phyloP scores from a whole-genome alignment of 2,113 vertebrate genomes.

The Phoxinus phoxinus region DNA sequence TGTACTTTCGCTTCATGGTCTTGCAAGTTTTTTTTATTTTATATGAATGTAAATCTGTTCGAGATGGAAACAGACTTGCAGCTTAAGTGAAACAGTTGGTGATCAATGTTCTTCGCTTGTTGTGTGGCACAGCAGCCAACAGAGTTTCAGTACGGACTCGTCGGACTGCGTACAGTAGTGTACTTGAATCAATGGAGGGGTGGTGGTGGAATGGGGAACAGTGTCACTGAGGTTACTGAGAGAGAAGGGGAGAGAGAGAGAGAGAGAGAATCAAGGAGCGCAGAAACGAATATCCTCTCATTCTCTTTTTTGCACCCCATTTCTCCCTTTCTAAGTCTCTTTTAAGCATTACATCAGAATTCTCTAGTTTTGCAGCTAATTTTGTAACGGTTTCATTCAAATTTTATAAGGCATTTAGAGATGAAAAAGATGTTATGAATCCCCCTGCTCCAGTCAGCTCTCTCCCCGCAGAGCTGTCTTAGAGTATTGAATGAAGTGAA shows the following conservation, averaged over 20 bases:
- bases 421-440: constrained; percentile 44
- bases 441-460: constrained; percentile 17
- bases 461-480: constrained; percentile 20
- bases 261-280: background rate
- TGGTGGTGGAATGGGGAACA: background rate
- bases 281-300: background rate
- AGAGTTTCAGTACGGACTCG: background rate
- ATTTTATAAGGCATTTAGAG: constrained; percentile 49
- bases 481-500: constrained; percentile 30
- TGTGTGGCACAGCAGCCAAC: background rate
- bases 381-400: constrained; percentile 49
- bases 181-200: constrained; percentile 7
- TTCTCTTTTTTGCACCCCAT: background rate
- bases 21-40: background rate
- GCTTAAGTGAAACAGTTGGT: constrained; percentile 19
- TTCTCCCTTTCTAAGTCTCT: constrained; percentile 4
- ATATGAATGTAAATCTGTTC: background rate
- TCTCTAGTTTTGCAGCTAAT: constrained; percentile 21
- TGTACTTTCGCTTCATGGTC: background rate
- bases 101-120: constrained; percentile 31
- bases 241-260: background rate
- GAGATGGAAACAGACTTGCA: background rate
- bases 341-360: constrained; percentile 48
- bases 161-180: constrained; percentile 1
- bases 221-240: constrained; percentile 24